Evolutionary conservation across 2,113 vertebrate species (phyloP).

Genomic region (Upupa epops): DNA sequence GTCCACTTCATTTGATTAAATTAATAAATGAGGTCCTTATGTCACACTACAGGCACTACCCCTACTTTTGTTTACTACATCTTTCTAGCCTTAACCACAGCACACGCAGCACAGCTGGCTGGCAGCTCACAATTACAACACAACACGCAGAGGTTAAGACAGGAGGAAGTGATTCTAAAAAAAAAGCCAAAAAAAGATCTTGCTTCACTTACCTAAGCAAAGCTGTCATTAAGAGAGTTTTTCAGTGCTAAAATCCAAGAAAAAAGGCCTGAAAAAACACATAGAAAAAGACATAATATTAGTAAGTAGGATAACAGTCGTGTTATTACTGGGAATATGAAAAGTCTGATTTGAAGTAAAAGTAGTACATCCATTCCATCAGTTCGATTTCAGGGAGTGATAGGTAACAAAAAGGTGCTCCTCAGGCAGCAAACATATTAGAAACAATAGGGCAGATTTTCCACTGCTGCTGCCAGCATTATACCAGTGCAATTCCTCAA

Average conservation of each 20-base stretch:
- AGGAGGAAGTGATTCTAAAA: slow-evolving; percentile 34
- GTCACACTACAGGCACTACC: not conserved
- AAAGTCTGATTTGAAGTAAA: not conserved
- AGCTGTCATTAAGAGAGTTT: slow-evolving; percentile 28
- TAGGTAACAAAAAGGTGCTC: not conserved
- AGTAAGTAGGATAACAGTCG: not conserved
- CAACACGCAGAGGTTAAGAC: slow-evolving; percentile 4
- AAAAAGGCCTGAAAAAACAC: not conserved
- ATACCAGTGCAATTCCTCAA: not conserved
- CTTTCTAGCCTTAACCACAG: slow-evolving; percentile 33
- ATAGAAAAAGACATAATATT: not conserved
- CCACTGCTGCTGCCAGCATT: not conserved
- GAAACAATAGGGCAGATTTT: slow-evolving; percentile 25
- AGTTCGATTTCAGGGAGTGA: not conserved
- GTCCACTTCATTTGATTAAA: slow-evolving; percentile 31
- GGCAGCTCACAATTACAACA: slow-evolving; percentile 3
- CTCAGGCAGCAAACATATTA: not conserved
- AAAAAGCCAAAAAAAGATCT: not conserved
- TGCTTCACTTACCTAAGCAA: slow-evolving; percentile 62
- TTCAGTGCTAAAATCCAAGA: slow-evolving; percentile 48
- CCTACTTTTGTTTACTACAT: slow-evolving; percentile 40
- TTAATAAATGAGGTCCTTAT: slow-evolving; percentile 33
- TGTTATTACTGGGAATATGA: not conserved
- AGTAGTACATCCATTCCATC: not conserved
- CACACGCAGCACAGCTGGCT: slow-evolving; percentile 38